Conservation (phyloP, 2,888 invertebrate genomes). For the Brachyopa scutellaris region DNA sequence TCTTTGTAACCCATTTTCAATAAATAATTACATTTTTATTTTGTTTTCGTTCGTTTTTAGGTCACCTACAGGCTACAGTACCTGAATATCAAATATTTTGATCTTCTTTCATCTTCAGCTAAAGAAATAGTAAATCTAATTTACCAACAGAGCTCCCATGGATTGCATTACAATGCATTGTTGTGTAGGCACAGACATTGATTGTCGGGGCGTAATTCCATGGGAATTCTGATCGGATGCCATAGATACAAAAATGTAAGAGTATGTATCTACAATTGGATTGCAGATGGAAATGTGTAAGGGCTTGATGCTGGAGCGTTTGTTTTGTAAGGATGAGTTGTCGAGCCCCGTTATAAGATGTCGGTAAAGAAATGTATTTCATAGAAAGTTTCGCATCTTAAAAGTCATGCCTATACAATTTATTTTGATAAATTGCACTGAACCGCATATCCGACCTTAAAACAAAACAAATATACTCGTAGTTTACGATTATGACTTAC, state of each 20-base stretch:
- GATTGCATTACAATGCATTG: conserved; percentile 4
- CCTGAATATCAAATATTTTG: conserved; percentile 16
- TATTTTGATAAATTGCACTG: conserved; percentile 8
- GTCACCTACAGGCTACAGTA: conserved; percentile 37
- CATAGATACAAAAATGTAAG: conserved; percentile 6
- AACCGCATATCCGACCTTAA: conserved; percentile 7
- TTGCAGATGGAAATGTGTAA: neutral
- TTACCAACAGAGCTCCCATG: neutral
- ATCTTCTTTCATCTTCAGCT: conserved; percentile 15
- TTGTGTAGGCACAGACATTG: too few species aligned
- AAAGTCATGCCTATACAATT: conserved; percentile 5
- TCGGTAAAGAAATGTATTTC: too few species aligned
- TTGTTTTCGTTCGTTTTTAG: neutral
- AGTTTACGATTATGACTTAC: conserved; percentile 5
- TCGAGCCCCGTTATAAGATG: too few species aligned
- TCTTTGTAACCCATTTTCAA: conserved; percentile 34
- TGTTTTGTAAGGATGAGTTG: too few species aligned
- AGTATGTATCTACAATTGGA: conserved; percentile 8
- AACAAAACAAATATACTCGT: conserved; percentile 1
- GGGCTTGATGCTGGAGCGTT: neutral
- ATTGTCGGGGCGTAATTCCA: neutral
- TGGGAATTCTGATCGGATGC: conserved; percentile 8
- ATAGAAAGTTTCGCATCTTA: conserved; percentile 17
- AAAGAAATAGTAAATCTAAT: conserved; percentile 9
- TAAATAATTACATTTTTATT: neutral